Evolutionary conservation across 2,888 invertebrate genomes (phyloP), one percentile per base, ranked within the genome.

Genomic region (Trichacis sp.): DNA sequence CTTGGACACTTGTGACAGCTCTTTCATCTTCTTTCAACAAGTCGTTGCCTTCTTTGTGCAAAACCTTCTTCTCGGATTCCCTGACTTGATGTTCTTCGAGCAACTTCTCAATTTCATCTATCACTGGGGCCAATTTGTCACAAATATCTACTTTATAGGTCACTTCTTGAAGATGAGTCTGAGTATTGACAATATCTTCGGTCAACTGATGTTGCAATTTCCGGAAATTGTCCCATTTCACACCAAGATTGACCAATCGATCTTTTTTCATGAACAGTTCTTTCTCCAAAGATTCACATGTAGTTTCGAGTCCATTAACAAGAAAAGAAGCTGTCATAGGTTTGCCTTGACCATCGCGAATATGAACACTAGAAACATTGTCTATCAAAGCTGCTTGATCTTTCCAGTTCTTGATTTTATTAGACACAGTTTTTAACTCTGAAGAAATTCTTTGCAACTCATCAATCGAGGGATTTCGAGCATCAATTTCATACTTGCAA

Each of bases 11-110:
- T 0, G 92, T 90, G 84, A 93, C 91, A 71, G 93, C 93, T 51
- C 90, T 88, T 76, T 93, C 91, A 84, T 96, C 92, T 85, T 93
- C 91, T 77, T 92, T 90, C 90, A 95, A 90, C 69, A 95, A 84
- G 74, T 91, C 88, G 54, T 92, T 87, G 0, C 94, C 95, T 85
- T 94, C 92, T 76, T 91, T 90, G 74, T 92, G 89, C n/a, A 95
- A 86, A 69, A 90, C 89, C 68, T 92, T 90, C 76, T 92, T 91
- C 0, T 91, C 85, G 3, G 87, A 85, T 71, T 88, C 87, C 71
- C 90, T 89, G 12, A 88, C 87, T 73, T 89, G 88, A 72, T 88
- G 88, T n/a, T 81, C 80, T 42, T 87, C 85, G 18, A 87, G 77
- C 14, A 89, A 75, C 18, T 83, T 79, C 79, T 79, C 90, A 85